Evolutionary conservation across 2,888 invertebrate genomes (phyloP).

Genomic region (Leptothorax acervorum): DNA sequence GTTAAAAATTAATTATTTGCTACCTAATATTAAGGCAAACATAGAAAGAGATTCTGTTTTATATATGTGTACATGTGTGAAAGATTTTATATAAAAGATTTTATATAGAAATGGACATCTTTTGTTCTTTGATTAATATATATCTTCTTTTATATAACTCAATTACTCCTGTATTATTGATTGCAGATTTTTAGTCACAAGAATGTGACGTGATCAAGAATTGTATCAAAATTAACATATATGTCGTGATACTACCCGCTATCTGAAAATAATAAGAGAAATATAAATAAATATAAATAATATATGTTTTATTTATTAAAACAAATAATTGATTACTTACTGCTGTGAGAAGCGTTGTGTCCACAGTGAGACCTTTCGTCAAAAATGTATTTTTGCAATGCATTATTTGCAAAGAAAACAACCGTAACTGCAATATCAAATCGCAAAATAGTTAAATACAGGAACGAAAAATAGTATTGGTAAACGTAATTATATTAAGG

Average conservation of each 20-base stretch:
- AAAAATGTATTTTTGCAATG: neutral
- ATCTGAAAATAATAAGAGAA: neutral
- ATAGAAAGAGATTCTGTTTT: no score
- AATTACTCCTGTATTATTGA: neutral
- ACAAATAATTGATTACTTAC: neutral
- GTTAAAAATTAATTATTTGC: no score
- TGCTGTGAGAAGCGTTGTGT: neutral
- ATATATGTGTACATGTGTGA: no score
- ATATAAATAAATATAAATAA: neutral
- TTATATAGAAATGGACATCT: neutral
- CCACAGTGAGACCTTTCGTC: neutral
- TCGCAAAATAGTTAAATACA: neutral
- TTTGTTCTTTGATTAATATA: neutral
- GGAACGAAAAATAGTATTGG: neutral
- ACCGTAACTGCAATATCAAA: neutral
- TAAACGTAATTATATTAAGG: neutral
- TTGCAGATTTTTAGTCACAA: neutral
- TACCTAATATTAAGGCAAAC: no score
- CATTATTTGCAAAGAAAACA: neutral
- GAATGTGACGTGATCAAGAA: neutral
- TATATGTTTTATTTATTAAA: neutral
- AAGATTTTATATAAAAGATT: no score
- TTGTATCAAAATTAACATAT: conserved; percentile 10
- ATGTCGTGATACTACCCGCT: neutral
- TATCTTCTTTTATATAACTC: neutral